phyloP scores from a whole-genome alignment of 1,140 invertebrate genomes.

The Trachymyrmex septentrionalis region DNA sequence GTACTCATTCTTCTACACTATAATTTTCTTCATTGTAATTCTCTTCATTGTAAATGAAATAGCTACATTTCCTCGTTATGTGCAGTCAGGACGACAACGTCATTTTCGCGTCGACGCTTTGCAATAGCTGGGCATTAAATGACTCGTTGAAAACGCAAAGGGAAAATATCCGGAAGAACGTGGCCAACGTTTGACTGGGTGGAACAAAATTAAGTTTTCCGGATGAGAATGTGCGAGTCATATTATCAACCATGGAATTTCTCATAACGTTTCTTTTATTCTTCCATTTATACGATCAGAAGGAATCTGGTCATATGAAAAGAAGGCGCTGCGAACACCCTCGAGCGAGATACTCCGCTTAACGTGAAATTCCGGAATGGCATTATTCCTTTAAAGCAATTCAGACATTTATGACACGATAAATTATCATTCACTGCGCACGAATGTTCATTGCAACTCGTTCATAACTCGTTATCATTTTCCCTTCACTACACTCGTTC shows the following conservation, averaged over 20 bases:
- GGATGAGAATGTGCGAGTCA: neutral
- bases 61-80: neutral
- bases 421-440: slow-evolving; percentile 43
- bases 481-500: neutral
- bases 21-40: slow-evolving; percentile 34
- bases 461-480: slow-evolving; percentile 33
- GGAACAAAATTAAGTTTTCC: slow-evolving; percentile 24
- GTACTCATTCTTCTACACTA: neutral
- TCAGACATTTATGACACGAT: slow-evolving; percentile 36
- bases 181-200: neutral
- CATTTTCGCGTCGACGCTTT: slow-evolving; percentile 20
- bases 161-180: slow-evolving; percentile 26
- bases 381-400: slow-evolving; percentile 30
- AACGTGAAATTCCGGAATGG: slow-evolving; percentile 11
- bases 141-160: neutral
- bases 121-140: slow-evolving; percentile 23
- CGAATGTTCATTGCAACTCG: slow-evolving; percentile 4
- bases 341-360: neutral
- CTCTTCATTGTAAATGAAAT: slow-evolving; percentile 21
- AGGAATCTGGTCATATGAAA: slow-evolving; percentile 34
- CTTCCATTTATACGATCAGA: neutral
- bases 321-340: slow-evolving; percentile 15
- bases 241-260: slow-evolving; percentile 42
- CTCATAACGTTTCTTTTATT: slow-evolving; percentile 51
- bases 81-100: neutral